Percentiles rank a stretch among this genome's conserved stretches.
phyloP scores from a whole-genome alignment of 2,113 vertebrate genomes.

The Gnathonemus echidnorhynchus region DNA sequence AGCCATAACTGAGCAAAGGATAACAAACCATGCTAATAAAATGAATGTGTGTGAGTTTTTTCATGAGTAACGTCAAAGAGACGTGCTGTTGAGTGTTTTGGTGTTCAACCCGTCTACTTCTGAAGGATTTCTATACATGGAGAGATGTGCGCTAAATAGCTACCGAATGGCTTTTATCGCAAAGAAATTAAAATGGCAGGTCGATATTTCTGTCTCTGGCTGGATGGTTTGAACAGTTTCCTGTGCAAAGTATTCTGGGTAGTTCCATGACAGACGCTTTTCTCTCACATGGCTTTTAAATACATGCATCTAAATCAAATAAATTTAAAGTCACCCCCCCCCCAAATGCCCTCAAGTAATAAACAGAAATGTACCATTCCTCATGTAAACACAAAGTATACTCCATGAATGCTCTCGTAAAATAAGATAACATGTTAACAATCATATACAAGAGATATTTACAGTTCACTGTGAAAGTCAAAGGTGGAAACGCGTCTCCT shows the following conservation, averaged over 20 bases:
- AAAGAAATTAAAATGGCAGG: neutral
- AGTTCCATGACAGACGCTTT: neutral
- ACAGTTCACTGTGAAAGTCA: constrained; percentile 87
- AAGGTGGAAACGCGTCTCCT: constrained; percentile 72
- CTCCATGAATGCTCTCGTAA: constrained; percentile 83
- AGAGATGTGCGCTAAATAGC: neutral
- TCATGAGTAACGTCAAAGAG: neutral
- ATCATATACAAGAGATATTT: constrained; percentile 97
- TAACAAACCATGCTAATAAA: neutral
- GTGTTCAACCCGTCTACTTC: neutral
- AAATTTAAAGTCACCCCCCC: neutral
- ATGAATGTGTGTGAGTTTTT: neutral
- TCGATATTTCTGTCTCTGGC: neutral
- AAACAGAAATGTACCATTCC: constrained; percentile 65
- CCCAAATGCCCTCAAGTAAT: constrained; percentile 38
- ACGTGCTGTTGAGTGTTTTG: constrained; percentile 29
- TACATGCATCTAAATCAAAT: constrained; percentile 16
- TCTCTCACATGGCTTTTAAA: constrained; percentile 4
- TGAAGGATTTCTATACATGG: neutral
- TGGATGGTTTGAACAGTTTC: constrained; percentile 7
- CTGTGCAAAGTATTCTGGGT: neutral
- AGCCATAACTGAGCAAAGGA: neutral
- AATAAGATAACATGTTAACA: constrained; percentile 93
- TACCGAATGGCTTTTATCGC: neutral
- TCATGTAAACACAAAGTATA: constrained; percentile 80